Conservation (phyloP, 2,888 invertebrate species). For the Cerastoderma edule region DNA sequence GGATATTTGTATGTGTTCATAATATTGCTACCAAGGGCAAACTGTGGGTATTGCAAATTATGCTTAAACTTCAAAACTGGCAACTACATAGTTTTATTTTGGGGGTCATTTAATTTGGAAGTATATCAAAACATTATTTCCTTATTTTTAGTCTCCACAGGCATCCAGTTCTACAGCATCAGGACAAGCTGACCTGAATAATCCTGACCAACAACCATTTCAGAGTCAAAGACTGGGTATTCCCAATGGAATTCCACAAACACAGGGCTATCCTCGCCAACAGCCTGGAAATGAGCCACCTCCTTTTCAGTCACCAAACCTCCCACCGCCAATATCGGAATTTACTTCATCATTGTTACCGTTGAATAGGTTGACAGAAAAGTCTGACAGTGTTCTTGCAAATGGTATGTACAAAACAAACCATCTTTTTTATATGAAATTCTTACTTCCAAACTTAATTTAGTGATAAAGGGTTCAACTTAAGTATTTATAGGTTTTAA, state of each 20-base stretch:
- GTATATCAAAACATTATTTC: too few species aligned
- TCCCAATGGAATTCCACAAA: constrained; percentile 53
- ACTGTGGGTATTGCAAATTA: too few species aligned
- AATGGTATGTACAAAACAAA: constrained; percentile 36
- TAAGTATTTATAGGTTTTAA: too few species aligned
- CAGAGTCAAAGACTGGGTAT: constrained; percentile 11
- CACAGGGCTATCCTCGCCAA: constrained; percentile 28
- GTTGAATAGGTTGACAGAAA: constrained; percentile 45
- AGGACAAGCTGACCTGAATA: not conserved
- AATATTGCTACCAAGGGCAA: too few species aligned
- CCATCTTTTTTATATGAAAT: not conserved
- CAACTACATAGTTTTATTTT: too few species aligned
- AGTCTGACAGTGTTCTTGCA: constrained; percentile 54
- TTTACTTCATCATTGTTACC: constrained; percentile 61
- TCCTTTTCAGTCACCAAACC: constrained; percentile 28
- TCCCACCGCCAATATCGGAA: constrained; percentile 54
- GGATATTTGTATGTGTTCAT: too few species aligned
- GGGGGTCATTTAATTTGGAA: too few species aligned
- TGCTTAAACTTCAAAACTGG: too few species aligned
- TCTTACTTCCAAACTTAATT: too few species aligned
- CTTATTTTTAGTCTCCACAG: constrained; percentile 1
- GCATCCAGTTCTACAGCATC: not conserved
- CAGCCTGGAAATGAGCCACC: constrained; percentile 29
- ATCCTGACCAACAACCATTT: constrained; percentile 8
- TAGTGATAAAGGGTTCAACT: too few species aligned